Evolutionary conservation across 2,888 invertebrate genomes (phyloP).

Genomic region (Ichneumoninae sp.): DNA sequence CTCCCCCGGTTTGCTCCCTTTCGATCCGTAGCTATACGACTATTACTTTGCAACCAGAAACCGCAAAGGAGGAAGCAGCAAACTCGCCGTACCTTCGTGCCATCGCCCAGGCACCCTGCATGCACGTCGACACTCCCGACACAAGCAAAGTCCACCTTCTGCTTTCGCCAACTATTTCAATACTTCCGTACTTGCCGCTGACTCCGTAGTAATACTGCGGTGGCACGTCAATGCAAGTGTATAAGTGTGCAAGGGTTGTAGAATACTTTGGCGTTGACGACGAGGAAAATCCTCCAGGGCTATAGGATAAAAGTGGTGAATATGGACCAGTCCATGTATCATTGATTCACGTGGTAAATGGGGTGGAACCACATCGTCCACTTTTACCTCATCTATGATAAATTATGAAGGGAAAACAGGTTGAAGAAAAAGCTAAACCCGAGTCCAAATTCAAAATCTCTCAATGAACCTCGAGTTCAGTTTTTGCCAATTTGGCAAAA

Average conservation of each 20-base stretch:
- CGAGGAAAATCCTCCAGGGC: not conserved
- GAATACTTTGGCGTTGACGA: not conserved
- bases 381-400: no score
- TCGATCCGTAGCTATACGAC: not conserved
- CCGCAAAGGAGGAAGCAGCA: not conserved
- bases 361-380: no score
- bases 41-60: slow-evolving; percentile 33
- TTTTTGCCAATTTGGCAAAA: no score
- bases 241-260: not conserved
- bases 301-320: not conserved
- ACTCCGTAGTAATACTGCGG: not conserved
- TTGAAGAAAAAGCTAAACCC: no score
- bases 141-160: slow-evolving; percentile 25
- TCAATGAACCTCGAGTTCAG: no score
- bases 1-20: not conserved
- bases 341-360: no score
- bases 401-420: no score
- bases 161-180: slow-evolving; percentile 65
- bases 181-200: slow-evolving; percentile 18
- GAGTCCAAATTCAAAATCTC: no score
- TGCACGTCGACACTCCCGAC: slow-evolving; percentile 7
- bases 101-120: not conserved
- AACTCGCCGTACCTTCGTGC: slow-evolving; percentile 11
- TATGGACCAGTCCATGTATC: no score
- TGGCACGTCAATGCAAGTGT: slow-evolving; percentile 5